Base-by-base conservation (phyloP, 2,797 vertebrate species). In the Chelon labrosus region DNA sequence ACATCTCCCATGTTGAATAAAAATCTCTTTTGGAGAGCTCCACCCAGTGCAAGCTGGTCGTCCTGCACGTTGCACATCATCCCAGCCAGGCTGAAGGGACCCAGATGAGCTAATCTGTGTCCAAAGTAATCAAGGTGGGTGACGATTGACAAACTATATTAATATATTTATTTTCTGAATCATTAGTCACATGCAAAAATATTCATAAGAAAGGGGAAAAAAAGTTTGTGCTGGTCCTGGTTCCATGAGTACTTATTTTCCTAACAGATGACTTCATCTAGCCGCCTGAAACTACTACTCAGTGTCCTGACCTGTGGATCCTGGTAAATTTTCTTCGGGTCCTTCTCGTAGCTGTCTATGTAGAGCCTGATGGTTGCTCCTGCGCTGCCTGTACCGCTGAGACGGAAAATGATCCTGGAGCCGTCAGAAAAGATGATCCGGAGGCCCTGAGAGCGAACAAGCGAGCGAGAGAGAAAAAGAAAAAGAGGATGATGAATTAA, bases 311-410 rank as follows among this genome's bases (percentile, higher is more conserved):
- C 98, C 97, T 99, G 98, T 1, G 98, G 96, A 73, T 99, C 98
- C 75, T 96, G 94, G 60, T 95, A 91, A 64, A 98, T 99, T 88
- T 97, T 99, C 88, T 95, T 82, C 0, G 89, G 65, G 25, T 98
- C 97, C 54, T 98, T 98, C 94, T 98, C 97, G 0, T 98, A 99
- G 94, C 98, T 99, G 94, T 99, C 98, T 7, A 99, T 97, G 92
- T 99, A 99, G 41, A 99, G 95, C 49, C 98, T 94, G 83, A 99
- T 80, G 4, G 97, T 99, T 46, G 98, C 98, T 31, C 98, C 98
- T 0, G 98, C 97, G 0, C 98, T 99, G 89, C 98, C 98, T 0
- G 98, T 99, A 58, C 98, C 98, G 0, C 98, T 99, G 69, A 99
- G 96, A 64, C 98, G 96, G 94, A 99, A 99, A 85, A 99, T 98